These are phyloP conservation scores for Mirounga angustirostris DNA, from an alignment of 2,113 vertebrate genomes.

Conservation along the genomic window DNA sequence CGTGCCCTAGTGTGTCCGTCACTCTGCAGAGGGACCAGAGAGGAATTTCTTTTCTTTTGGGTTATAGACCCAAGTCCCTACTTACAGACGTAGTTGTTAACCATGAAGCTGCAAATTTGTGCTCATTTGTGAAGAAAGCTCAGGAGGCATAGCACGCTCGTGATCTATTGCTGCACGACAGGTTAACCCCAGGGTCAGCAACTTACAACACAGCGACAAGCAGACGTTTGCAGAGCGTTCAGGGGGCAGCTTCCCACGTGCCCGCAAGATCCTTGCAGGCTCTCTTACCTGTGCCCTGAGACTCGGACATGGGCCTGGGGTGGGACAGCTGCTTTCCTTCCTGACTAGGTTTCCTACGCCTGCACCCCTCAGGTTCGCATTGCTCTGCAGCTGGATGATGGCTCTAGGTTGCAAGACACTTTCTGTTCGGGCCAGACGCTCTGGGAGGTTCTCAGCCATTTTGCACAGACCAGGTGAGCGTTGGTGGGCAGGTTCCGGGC, in stretches of 20 bases:
- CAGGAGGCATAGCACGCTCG: rapidly evolving
- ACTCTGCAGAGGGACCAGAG: background rate
- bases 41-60: background rate
- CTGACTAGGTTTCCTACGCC: rapidly evolving
- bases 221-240: rapidly evolving
- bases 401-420: slow-evolving; percentile 92
- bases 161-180: rapidly evolving
- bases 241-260: rapidly evolving
- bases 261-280: rapidly evolving
- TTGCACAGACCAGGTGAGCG: slow-evolving; percentile 92
- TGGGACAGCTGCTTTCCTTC: background rate
- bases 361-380: slow-evolving; percentile 90
- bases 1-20: background rate
- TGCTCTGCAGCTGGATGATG: slow-evolving; percentile 94
- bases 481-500: rapidly evolving
- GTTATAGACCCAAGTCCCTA: background rate
- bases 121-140: background rate
- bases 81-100: background rate
- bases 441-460: slow-evolving; percentile 95
- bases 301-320: rapidly evolving
- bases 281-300: background rate
- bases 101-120: rapidly evolving
- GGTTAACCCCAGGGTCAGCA: too few species aligned
- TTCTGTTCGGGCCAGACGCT: slow-evolving; percentile 93
- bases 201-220: too few species aligned